A percentile compares a stretch with the other conserved stretches of the same genome.
phyloP scores from a whole-genome alignment of 1,140 invertebrate species.

The Trissolcus basalis region DNA sequence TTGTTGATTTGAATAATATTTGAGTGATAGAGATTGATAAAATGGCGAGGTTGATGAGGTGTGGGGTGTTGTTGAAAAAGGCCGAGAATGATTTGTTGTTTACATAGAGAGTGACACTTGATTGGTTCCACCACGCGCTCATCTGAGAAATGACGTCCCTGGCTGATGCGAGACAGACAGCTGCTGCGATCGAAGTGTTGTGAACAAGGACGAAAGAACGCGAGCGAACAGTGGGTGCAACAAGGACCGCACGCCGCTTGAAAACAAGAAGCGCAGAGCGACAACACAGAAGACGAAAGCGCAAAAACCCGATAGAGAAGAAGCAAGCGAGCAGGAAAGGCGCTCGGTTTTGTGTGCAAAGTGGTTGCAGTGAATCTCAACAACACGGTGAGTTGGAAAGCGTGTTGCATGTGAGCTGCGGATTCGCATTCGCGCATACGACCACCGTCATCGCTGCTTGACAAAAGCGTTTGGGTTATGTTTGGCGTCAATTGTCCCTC shows the following conservation, averaged over 20 bases:
- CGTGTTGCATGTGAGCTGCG: constrained; percentile 43
- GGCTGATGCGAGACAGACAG: constrained; percentile 44
- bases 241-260: constrained; percentile 41
- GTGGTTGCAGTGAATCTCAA: background rate
- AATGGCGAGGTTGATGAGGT: too few relatives aligned
- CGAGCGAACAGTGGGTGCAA: constrained; percentile 9
- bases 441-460: constrained; percentile 34
- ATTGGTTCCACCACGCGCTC: too few relatives aligned
- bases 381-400: background rate
- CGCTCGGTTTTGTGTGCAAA: constrained; percentile 19
- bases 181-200: constrained; percentile 57
- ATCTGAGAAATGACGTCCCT: constrained; percentile 47
- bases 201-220: constrained; percentile 27
- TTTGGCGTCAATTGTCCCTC: constrained; percentile 31
- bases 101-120: too few relatives aligned
- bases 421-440: too few relatives aligned
- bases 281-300: constrained; percentile 12
- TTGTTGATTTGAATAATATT: too few relatives aligned
- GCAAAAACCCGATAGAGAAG: constrained; percentile 17
- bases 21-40: too few relatives aligned
- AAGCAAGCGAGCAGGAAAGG: constrained; percentile 38
- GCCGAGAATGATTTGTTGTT: background rate
- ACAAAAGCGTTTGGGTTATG: constrained; percentile 67
- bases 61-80: too few relatives aligned
- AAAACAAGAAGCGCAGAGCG: constrained; percentile 33